Evolutionary conservation across 1,140 invertebrate genomes (phyloP), one percentile per base, ranked within the genome.

Genomic region (Ips nitidus): DNA sequence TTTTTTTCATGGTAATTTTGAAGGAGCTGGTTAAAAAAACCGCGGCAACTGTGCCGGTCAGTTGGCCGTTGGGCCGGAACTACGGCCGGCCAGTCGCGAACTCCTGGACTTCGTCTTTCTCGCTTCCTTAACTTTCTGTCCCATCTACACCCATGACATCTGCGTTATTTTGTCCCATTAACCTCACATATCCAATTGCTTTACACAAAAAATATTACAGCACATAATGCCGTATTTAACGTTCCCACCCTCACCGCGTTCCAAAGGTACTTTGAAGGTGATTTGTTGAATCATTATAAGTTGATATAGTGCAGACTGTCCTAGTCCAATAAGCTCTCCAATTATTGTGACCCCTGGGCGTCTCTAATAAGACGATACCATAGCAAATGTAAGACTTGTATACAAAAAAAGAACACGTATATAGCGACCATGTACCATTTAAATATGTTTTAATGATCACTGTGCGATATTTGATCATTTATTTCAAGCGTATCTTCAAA

Each of bases 31-130:
- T 58, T 43, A 43, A 41, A 70, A 70, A 63, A 70, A 59, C 43
- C 61, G 68, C 61, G 61, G 61, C 68, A 64, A 64, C 61, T 63
- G 68, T 64, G 68, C 60, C 60, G 68, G 60, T 70, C 68, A 70
- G 68, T 70, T 70, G 60, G 68, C 57, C 66, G 66, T 68, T 68
- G 58, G 42, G 56, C 68, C 68, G 68, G 68, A 70, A 70, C 68
- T 64, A 70, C 55, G 68, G 68, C 68, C 60, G 53, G 68, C 68
- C 60, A 70, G 60, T 70, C 61, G 22, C 52, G 60, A 70, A 70
- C 68, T 70, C 60, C 61, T 70, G 68, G 68, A 64, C 68, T 64
- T 64, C 68, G 68, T 70, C 68, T 70, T 70, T 57, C 53, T 58
- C 67, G 68, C 60, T 70, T 70, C 68, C 68, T 70, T 47, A 22